These are phyloP conservation scores for Triplophysa siluroides DNA, from an alignment of 2,113 vertebrate genomes.

Conservation along the genomic window DNA sequence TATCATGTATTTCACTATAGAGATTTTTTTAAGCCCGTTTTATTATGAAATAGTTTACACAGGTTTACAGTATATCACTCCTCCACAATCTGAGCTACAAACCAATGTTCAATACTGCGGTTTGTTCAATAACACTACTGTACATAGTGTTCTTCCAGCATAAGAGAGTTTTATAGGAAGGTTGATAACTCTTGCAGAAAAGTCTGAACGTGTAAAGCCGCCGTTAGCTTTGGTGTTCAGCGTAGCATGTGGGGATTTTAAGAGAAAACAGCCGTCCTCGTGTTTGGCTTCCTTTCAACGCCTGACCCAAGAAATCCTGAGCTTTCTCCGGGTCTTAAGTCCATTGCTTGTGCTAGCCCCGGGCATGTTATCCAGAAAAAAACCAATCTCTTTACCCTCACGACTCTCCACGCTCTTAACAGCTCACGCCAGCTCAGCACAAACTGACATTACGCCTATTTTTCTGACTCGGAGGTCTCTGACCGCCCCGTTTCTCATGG, in stretches of 20 bases:
- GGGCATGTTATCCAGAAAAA: slow-evolving; percentile 36
- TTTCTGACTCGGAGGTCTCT: neutral
- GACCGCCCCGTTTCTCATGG: neutral
- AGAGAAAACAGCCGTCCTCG: slow-evolving; percentile 6
- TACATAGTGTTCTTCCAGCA: neutral
- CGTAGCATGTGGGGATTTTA: slow-evolving; percentile 11
- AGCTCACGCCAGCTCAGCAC: slow-evolving; percentile 17
- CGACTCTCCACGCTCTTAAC: neutral
- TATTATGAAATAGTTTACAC: too few relatives aligned
- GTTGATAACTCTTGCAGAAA: slow-evolving; percentile 27
- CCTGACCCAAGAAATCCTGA: slow-evolving; percentile 19
- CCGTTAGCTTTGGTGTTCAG: slow-evolving; percentile 1
- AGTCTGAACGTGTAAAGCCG: neutral
- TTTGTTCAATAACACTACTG: neutral
- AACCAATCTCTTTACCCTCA: slow-evolving; percentile 34
- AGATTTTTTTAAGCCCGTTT: too few relatives aligned
- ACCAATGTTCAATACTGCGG: too few relatives aligned
- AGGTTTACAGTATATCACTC: too few relatives aligned
- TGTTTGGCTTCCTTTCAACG: slow-evolving; percentile 19
- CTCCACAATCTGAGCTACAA: too few relatives aligned
- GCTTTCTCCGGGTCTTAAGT: slow-evolving; percentile 28
- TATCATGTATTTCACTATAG: too few relatives aligned
- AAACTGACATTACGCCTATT: neutral
- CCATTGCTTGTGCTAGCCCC: slow-evolving; percentile 5
- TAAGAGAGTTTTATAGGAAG: slow-evolving; percentile 3